Conservation (phyloP, 1,140 invertebrate species). For the Ridgeia piscesae region DNA sequence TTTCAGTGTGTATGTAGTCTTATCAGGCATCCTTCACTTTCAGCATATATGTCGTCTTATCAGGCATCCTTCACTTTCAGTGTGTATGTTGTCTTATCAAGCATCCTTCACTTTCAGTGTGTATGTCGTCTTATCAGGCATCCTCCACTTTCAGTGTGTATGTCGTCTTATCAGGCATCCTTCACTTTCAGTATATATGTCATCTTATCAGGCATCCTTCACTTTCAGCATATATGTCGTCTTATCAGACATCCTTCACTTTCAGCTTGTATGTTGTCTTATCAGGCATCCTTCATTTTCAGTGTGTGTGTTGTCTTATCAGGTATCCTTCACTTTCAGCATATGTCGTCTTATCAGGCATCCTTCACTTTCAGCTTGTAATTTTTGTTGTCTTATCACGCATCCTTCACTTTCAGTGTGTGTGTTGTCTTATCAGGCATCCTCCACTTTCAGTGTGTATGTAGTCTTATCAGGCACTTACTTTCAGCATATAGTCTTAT, state of each 20-base stretch:
- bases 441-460: not conserved
- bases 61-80: too few relatives aligned
- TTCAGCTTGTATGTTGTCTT: not conserved
- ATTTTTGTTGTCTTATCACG: not conserved
- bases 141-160: too few relatives aligned
- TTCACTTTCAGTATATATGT: not conserved
- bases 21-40: not conserved
- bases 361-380: not conserved
- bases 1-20: not conserved
- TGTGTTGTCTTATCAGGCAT: not conserved
- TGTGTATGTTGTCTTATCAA: not conserved
- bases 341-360: not conserved
- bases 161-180: not conserved
- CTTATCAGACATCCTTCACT: not conserved
- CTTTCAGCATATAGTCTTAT: not conserved
- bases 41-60: not conserved
- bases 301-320: too few relatives aligned
- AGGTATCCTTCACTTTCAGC: too few relatives aligned
- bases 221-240: too few relatives aligned
- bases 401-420: not conserved
- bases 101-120: not conserved
- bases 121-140: too few relatives aligned
- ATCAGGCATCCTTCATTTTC: not conserved
- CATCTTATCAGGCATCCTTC: too few relatives aligned
- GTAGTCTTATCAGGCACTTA: too few relatives aligned